Evolutionary conservation across 2,797 vertebrate species (phyloP), one percentile per base, ranked within the genome.

Genomic region (Crocodylus rhombifer): DNA sequence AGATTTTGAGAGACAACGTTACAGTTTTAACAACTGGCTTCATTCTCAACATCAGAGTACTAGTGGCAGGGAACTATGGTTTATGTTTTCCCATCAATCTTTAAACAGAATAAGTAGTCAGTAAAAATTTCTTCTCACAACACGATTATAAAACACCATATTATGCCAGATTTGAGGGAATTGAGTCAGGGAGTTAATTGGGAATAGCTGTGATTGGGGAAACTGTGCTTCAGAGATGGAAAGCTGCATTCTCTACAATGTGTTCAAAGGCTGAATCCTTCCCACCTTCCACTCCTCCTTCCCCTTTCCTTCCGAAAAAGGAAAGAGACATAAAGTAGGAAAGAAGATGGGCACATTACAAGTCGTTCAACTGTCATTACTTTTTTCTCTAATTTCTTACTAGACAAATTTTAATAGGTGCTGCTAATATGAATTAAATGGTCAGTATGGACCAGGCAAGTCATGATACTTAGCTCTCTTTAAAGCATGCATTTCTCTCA

Each of bases 311-410:
- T 42, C 42, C 42, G 8, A 42, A 42, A 42, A 42, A 42, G 42
- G 42, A 42, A 42, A 42, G 42, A 42, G 42, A 42, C 7, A 42
- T 42, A 42, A 42, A 42, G 7, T 42, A 42, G 89, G 79, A 42
- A 77, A 77, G 23, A 0, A 0, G 3, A 5, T 2, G 88, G 3
- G 1, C 0, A 77, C 30, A 33, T 18, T 91, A 33, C 1, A 8
- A 76, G 42, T 16, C 64, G 14, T 69, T 55, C 28, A 80, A 69
- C 85, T 89, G 42, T 67, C 30, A 30, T 67, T 21, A 67, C 17
- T 33, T 18, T 67, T 67, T 21, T 18, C 33, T 67, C 33, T 18
- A 33, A 67, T 18, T 42, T 42, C 42, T 42, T 30, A 21, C 6
- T 67, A 85, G 55, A 87, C 78, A 87, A 51, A 42, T 79, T 89